Evolutionary conservation across 2,797 vertebrate species (phyloP).

Genomic region (Chaetophractus vellerosus): DNA sequence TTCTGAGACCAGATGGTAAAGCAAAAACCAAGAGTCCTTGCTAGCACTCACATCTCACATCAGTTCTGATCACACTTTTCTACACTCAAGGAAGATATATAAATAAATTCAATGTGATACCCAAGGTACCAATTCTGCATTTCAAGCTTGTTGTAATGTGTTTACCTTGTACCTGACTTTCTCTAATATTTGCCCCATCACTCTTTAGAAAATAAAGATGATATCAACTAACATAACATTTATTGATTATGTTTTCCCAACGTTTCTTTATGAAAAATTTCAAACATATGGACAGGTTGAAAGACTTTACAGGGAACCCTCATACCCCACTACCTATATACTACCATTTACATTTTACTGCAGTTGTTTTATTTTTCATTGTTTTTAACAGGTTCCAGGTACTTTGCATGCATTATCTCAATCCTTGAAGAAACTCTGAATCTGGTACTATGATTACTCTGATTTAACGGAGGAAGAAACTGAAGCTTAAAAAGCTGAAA

Average conservation of each 20-base stretch:
- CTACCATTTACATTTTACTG: constrained; percentile 1
- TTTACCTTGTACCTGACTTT: not conserved
- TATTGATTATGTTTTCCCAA: not conserved
- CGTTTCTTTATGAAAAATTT: constrained; percentile 6
- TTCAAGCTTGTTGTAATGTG: not conserved
- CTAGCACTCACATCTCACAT: constrained; percentile 8
- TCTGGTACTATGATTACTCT: not conserved
- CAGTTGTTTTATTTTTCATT: not conserved
- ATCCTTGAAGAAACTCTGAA: constrained; percentile 19
- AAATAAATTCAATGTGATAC: not conserved
- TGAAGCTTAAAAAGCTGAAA: constrained; percentile 19
- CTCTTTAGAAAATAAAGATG: constrained; percentile 11
- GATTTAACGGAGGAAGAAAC: constrained; percentile 5
- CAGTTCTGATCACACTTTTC: constrained; percentile 50
- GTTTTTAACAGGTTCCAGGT: constrained; percentile 54
- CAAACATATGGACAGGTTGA: constrained; percentile 29
- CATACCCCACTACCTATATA: not conserved
- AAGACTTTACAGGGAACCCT: not conserved
- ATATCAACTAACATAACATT: not conserved
- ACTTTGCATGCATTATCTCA: constrained; percentile 20
- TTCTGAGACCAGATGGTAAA: constrained; percentile 74
- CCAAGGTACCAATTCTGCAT: not conserved
- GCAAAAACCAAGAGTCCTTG: constrained; percentile 47
- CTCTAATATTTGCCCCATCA: not conserved
- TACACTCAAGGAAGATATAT: constrained; percentile 7